phyloP scores from a whole-genome alignment of 2,797 vertebrate species.

The Amblyopsis hoosieri region DNA sequence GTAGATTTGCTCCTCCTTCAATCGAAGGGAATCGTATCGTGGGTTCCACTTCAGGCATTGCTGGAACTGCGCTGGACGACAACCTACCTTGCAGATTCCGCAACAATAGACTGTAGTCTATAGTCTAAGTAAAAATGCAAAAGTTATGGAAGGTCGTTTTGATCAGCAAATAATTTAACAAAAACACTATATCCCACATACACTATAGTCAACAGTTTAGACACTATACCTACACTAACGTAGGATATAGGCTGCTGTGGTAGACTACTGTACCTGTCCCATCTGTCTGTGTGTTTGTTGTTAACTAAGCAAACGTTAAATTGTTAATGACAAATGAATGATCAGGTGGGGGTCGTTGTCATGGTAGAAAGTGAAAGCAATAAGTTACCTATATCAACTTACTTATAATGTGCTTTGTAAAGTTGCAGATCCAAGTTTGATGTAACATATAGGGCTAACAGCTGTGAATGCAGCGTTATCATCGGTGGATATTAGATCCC shows the following conservation, averaged over 20 bases:
- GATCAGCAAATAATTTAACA: too few relatives aligned
- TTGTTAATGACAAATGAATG: constrained; percentile 67
- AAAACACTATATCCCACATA: too few relatives aligned
- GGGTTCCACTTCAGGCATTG: constrained; percentile 72
- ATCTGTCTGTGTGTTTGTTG: constrained; percentile 28
- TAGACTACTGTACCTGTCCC: constrained; percentile 20
- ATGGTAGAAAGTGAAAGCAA: constrained; percentile 67
- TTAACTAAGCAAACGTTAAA: constrained; percentile 48
- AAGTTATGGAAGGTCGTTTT: too few relatives aligned
- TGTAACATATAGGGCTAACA: neutral
- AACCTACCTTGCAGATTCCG: constrained; percentile 4
- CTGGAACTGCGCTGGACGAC: constrained; percentile 4
- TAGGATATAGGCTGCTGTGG: too few relatives aligned
- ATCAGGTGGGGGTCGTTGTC: constrained; percentile 62
- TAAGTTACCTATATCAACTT: constrained; percentile 53
- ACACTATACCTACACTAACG: too few relatives aligned
- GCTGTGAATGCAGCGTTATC: too few relatives aligned
- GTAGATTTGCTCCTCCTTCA: constrained; percentile 51
- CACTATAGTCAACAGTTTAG: too few relatives aligned
- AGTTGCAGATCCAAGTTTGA: neutral
- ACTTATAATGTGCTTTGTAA: constrained; percentile 33
- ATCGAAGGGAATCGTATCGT: constrained; percentile 60
- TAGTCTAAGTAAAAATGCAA: neutral
- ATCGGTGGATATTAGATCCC: too few relatives aligned
- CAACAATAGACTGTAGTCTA: too few relatives aligned